These are phyloP conservation scores for Irena cyanogastra DNA, from an alignment of 2,113 vertebrate species.

Conservation along the genomic window DNA sequence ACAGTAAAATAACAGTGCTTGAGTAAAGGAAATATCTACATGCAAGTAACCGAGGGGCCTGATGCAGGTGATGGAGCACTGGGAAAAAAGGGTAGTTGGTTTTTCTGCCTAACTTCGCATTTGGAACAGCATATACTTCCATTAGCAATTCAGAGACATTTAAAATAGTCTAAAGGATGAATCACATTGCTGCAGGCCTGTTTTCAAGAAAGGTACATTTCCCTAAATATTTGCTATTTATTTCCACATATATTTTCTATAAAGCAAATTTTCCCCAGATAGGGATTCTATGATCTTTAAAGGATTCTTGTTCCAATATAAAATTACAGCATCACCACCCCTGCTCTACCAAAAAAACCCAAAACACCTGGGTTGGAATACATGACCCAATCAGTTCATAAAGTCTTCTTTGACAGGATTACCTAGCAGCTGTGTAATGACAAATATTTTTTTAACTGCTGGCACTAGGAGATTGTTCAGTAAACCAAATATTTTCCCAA, in stretches of 20 bases:
- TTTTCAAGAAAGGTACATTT: neutral
- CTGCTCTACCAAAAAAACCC: neutral
- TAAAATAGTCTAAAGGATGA: neutral
- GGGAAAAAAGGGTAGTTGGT: neutral
- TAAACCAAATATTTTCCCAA: neutral
- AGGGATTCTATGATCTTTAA: neutral
- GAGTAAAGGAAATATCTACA: neutral
- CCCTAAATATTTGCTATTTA: neutral
- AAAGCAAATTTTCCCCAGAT: neutral
- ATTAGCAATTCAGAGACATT: neutral
- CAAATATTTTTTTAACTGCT: neutral
- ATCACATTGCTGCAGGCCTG: neutral
- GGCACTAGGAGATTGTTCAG: neutral
- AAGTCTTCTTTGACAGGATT: neutral
- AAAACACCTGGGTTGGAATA: neutral
- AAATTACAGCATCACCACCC: neutral
- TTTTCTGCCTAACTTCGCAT: neutral
- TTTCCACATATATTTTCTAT: neutral
- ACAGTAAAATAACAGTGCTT: neutral
- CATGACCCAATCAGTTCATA: neutral
- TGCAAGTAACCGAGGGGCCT: fast-evolving
- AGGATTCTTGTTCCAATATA: neutral
- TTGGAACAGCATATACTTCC: neutral
- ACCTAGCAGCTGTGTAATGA: neutral
- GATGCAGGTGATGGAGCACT: neutral